Evolutionary conservation across 2,113 vertebrate genomes (phyloP).

Genomic region (Poeciliopsis occidentalis): DNA sequence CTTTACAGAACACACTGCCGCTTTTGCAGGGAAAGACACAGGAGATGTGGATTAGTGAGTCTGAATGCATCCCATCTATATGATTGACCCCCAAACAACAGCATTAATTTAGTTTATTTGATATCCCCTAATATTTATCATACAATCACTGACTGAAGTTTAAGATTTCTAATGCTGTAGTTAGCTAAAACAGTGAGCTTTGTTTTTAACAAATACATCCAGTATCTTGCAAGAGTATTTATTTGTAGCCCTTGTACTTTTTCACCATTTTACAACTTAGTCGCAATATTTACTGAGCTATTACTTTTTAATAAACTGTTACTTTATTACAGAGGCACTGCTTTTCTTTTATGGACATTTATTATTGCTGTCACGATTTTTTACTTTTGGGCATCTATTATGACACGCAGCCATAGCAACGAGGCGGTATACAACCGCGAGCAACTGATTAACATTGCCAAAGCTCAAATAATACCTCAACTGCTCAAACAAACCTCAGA

Average conservation of each 20-base stretch:
- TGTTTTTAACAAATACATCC: background rate
- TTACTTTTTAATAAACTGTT: background rate
- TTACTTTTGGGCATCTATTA: too few relatives aligned
- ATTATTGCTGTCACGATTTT: too few relatives aligned
- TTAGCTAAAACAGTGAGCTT: background rate
- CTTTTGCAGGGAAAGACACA: conserved; percentile 20
- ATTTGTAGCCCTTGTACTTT: background rate
- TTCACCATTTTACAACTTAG: background rate
- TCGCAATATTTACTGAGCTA: background rate
- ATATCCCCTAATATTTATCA: background rate
- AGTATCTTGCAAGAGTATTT: background rate
- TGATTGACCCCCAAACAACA: background rate
- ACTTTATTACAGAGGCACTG: too few relatives aligned
- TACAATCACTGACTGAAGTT: background rate
- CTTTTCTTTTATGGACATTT: too few relatives aligned
- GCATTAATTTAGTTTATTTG: background rate
- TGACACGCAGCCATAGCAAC: too few relatives aligned
- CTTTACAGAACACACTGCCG: conserved; percentile 12
- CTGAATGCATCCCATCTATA: background rate
- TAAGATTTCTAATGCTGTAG: background rate
- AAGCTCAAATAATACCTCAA: too few relatives aligned
- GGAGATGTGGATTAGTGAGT: conserved; percentile 15
- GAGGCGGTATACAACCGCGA: too few relatives aligned
- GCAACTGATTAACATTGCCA: too few relatives aligned
- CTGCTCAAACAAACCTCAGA: too few relatives aligned